Percentiles rank a stretch among this genome's conserved stretches.
These are phyloP conservation scores for Protonibea diacanthus DNA, from an alignment of 2,797 vertebrate species.

Conservation along the genomic window DNA sequence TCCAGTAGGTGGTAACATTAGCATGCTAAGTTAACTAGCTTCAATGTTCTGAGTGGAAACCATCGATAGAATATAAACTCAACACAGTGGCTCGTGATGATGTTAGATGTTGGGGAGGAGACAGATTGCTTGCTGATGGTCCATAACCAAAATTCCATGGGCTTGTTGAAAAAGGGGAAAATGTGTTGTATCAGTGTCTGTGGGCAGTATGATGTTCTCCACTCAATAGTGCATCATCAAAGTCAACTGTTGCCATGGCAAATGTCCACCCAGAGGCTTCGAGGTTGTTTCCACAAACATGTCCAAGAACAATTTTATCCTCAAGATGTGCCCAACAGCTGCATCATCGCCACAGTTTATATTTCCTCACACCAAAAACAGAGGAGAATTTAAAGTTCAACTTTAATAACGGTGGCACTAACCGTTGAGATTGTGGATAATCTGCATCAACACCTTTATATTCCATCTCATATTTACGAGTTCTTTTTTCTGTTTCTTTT, in stretches of 20 bases:
- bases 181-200: not conserved
- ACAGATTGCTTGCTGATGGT: not conserved
- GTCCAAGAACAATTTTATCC: not conserved
- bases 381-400: not conserved
- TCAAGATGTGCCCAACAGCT: not conserved
- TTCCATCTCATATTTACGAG: not conserved
- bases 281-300: not conserved
- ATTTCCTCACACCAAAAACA: not conserved
- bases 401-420: not conserved
- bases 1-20: not conserved
- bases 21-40: not conserved
- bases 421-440: not conserved
- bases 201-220: not conserved
- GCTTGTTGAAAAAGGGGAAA: not conserved
- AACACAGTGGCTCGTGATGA: not conserved
- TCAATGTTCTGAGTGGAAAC: not conserved
- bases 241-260: not conserved
- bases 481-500: not conserved
- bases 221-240: not conserved
- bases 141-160: not conserved
- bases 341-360: not conserved
- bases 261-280: not conserved
- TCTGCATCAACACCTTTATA: not conserved
- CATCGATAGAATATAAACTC: not conserved
- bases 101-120: not conserved